Percentiles rank a stretch among this genome's conserved stretches.
Conservation (phyloP, 2,888 invertebrate species). For the Drosophila neutralis region DNA sequence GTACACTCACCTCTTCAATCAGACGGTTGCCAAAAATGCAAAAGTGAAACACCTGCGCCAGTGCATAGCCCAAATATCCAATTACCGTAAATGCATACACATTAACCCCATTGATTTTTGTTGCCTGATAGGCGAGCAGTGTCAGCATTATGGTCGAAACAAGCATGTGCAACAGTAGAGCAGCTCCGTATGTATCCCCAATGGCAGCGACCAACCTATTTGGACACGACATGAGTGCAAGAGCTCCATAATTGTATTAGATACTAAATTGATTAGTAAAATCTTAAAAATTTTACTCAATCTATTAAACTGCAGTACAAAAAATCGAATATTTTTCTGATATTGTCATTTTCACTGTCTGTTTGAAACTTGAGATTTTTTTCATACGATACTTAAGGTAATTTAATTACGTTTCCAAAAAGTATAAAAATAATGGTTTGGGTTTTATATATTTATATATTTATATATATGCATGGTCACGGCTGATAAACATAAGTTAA, state of each 20-base stretch:
- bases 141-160: slow-evolving; percentile 93
- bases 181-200: slow-evolving; percentile 94
- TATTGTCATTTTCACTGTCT: background rate
- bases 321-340: background rate
- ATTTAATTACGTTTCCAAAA: background rate
- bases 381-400: background rate
- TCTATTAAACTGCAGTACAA: background rate
- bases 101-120: slow-evolving; percentile 92
- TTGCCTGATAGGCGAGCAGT: slow-evolving; percentile 93
- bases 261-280: slow-evolving; percentile 41
- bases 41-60: slow-evolving; percentile 94
- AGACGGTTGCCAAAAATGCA: slow-evolving; percentile 94
- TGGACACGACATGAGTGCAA: slow-evolving; percentile 6
- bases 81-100: slow-evolving; percentile 92
- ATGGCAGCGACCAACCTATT: slow-evolving; percentile 91
- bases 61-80: slow-evolving; percentile 91
- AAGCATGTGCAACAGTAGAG: slow-evolving; percentile 93
- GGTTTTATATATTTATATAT: too few relatives aligned
- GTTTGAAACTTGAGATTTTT: background rate
- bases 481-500: background rate
- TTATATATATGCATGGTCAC: too few relatives aligned
- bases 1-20: slow-evolving; percentile 90
- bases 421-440: background rate
- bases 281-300: slow-evolving; percentile 24
- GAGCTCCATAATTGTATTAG: slow-evolving; percentile 2